These are phyloP conservation scores for Xiphorhynchus erythropygius DNA, from an alignment of 2,797 vertebrate genomes.

Conservation along the genomic window DNA sequence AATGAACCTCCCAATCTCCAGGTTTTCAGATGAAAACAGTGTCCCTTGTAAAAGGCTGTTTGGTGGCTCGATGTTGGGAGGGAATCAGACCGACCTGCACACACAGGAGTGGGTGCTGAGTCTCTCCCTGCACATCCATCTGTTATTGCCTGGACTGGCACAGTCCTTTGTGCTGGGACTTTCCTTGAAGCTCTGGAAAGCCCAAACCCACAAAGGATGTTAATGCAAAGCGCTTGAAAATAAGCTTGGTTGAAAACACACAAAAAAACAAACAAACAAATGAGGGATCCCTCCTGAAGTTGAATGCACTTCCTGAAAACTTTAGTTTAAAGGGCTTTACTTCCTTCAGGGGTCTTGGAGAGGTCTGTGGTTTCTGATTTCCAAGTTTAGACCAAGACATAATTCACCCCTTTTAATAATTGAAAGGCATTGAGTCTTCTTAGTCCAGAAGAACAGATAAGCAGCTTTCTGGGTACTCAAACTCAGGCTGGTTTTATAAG, in stretches of 20 bases:
- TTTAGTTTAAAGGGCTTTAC: neutral
- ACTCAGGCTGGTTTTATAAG: conserved; percentile 38
- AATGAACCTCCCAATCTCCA: neutral
- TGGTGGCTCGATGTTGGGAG: neutral
- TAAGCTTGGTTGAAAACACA: neutral
- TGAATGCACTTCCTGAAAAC: neutral
- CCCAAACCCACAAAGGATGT: neutral
- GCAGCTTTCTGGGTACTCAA: conserved; percentile 54
- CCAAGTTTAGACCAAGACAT: neutral
- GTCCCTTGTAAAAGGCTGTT: neutral
- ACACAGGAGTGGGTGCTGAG: fast-evolving
- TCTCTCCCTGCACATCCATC: neutral
- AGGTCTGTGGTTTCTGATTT: neutral
- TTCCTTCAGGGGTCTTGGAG: neutral
- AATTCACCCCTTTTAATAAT: conserved; percentile 53
- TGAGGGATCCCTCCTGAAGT: neutral
- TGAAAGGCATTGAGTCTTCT: conserved; percentile 49
- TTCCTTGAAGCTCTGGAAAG: neutral
- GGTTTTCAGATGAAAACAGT: neutral
- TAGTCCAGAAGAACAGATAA: conserved; percentile 54
- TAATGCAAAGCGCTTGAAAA: neutral
- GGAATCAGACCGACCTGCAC: fast-evolving
- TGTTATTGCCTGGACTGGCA: no score
- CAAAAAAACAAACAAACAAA: neutral
- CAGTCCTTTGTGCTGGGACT: neutral